These are phyloP conservation scores for Xyrichtys novacula DNA, from an alignment of 2,797 vertebrate species.

Conservation along the genomic window DNA sequence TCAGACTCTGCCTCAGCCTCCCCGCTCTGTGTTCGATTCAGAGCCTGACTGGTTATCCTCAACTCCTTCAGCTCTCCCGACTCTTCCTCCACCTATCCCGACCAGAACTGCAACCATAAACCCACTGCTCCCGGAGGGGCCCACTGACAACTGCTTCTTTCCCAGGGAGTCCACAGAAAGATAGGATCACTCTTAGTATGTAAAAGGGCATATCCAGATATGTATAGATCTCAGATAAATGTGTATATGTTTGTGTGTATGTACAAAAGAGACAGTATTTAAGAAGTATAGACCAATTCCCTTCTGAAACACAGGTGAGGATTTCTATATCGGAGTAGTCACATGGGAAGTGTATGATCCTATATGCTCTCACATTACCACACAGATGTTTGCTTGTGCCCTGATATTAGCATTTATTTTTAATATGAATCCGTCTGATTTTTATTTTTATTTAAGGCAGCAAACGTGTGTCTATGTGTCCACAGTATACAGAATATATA, in stretches of 20 bases:
- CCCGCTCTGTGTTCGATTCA: constrained; percentile 71
- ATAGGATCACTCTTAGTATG: constrained; percentile 59
- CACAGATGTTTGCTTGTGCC: constrained; percentile 48
- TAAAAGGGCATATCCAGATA: constrained; percentile 69
- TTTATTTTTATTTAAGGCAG: constrained; percentile 70
- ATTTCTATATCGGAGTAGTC: constrained; percentile 42
- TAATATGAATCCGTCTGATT: constrained; percentile 52
- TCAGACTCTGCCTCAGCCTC: constrained; percentile 66
- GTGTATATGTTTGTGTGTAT: constrained; percentile 72
- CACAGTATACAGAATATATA: constrained; percentile 42
- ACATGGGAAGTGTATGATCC: constrained; percentile 43
- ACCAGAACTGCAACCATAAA: constrained; percentile 79
- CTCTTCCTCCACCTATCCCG: constrained; percentile 84
- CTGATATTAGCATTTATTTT: constrained; percentile 59
- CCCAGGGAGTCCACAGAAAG: constrained; percentile 88
- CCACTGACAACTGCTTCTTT: constrained; percentile 76
- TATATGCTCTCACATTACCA: constrained; percentile 18
- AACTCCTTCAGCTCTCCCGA: constrained; percentile 76
- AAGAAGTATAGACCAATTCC: constrained; percentile 62
- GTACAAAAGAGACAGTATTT: constrained; percentile 79
- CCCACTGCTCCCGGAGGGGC: constrained; percentile 74
- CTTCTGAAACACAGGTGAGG: constrained; percentile 53
- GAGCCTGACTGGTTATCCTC: constrained; percentile 84
- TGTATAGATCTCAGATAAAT: constrained; percentile 78
- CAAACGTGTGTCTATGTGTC: constrained; percentile 72